Percentiles rank a stretch among this genome's conserved stretches.
These are phyloP conservation scores for Elaeidobius kamerunicus DNA, from an alignment of 2,888 invertebrate genomes.

Conservation along the genomic window DNA sequence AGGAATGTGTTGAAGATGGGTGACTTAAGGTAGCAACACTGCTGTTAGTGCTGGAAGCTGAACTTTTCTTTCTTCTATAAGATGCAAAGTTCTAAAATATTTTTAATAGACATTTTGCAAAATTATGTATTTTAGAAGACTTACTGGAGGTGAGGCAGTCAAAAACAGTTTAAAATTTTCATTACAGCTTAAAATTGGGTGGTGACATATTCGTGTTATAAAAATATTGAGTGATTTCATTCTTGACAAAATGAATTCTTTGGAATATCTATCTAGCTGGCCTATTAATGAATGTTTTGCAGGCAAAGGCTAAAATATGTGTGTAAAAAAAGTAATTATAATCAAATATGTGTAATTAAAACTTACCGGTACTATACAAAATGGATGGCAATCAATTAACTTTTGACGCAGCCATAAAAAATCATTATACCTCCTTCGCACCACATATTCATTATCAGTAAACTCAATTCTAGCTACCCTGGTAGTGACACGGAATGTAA, in stretches of 20 bases:
- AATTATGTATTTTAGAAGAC: constrained; percentile 26
- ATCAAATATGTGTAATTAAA: constrained; percentile 5
- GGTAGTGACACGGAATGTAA: constrained; percentile 66
- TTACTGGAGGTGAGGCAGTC: constrained; percentile 61
- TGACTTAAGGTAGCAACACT: constrained; percentile 34
- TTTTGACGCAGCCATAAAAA: constrained; percentile 67
- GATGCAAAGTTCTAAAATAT: constrained; percentile 24
- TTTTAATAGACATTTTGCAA: not conserved
- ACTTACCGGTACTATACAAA: constrained; percentile 66
- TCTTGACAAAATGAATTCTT: constrained; percentile 64
- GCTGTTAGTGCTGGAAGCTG: constrained; percentile 13
- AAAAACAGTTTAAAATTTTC: constrained; percentile 63
- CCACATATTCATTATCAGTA: constrained; percentile 61
- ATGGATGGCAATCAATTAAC: constrained; percentile 62
- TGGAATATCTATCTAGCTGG: constrained; percentile 67
- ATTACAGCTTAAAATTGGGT: constrained; percentile 67
- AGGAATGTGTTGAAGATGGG: constrained; percentile 44
- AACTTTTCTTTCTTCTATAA: constrained; percentile 23
- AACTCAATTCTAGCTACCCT: constrained; percentile 64
- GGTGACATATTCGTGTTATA: constrained; percentile 62
- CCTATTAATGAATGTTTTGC: constrained; percentile 66
- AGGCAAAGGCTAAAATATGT: constrained; percentile 59
- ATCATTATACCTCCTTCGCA: constrained; percentile 68
- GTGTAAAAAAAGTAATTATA: too few species aligned
- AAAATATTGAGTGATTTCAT: constrained; percentile 66